phyloP scores from a whole-genome alignment of 2,797 vertebrate genomes.

The Sylvilagus floridanus region DNA sequence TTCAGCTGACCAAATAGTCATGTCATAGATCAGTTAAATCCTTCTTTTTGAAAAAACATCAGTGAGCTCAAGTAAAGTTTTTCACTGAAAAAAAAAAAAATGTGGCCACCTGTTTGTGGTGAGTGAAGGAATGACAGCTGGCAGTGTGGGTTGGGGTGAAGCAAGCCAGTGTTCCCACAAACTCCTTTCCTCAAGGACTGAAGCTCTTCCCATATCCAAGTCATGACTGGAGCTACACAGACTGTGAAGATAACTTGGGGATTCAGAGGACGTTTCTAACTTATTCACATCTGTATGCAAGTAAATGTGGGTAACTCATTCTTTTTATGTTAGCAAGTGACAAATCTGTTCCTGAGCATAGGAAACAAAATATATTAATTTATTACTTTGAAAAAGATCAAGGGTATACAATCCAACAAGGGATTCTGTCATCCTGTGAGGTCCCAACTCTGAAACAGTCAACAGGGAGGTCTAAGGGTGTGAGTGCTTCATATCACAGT shows the following conservation, averaged over 20 bases:
- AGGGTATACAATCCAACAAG: not conserved
- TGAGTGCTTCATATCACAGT: not conserved
- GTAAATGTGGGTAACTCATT: not conserved
- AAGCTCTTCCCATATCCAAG: conserved; percentile 10
- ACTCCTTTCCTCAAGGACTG: not conserved
- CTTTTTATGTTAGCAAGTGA: not conserved
- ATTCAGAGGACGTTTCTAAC: not conserved
- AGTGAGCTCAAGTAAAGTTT: not conserved
- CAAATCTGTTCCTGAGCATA: not conserved
- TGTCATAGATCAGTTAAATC: not conserved
- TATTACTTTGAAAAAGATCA: not conserved
- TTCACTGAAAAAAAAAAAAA: not conserved
- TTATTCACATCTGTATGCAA: not conserved
- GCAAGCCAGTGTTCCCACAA: not conserved
- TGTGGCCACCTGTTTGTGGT: not conserved
- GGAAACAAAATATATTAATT: not conserved
- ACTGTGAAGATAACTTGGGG: not conserved
- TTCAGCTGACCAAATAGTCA: not conserved
- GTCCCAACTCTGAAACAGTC: not conserved
- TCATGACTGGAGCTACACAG: not conserved
- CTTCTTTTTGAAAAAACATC: not conserved
- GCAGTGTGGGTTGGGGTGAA: not conserved
- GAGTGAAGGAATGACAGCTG: not conserved
- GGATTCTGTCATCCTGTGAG: not conserved
- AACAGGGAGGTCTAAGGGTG: not conserved